A percentile compares a stretch with the other conserved stretches of the same genome.
These are phyloP conservation scores for Geotrupes spiniger DNA, from an alignment of 2,888 invertebrate species.

Conservation along the genomic window DNA sequence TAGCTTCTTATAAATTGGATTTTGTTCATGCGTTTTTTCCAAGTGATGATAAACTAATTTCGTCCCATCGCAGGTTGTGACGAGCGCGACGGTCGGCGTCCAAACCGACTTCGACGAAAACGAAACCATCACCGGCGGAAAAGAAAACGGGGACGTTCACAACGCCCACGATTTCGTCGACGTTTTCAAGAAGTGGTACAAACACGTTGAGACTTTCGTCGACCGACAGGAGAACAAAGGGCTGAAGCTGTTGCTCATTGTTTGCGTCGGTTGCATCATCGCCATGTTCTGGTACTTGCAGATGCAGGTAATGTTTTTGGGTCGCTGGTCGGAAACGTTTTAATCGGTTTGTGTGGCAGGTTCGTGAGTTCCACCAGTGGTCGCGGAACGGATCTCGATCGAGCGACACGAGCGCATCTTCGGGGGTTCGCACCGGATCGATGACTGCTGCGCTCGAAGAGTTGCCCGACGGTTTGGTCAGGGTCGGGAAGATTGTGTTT, in stretches of 20 bases:
- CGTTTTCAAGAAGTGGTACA: slow-evolving; percentile 9
- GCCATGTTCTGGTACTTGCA: slow-evolving; percentile 75
- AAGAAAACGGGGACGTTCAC: too few species aligned
- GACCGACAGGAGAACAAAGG: slow-evolving; percentile 75
- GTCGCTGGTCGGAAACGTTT: not conserved
- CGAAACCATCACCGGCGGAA: slow-evolving; percentile 12
- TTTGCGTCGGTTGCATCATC: slow-evolving; percentile 66
- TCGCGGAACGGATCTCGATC: slow-evolving; percentile 54
- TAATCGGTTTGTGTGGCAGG: slow-evolving; percentile 43
- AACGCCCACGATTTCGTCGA: too few species aligned
- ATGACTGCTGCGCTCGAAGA: slow-evolving; percentile 61
- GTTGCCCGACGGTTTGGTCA: slow-evolving; percentile 62
- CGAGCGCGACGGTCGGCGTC: slow-evolving; percentile 52
- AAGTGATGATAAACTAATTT: too few species aligned
- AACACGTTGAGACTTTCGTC: slow-evolving; percentile 57
- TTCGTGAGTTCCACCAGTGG: slow-evolving; percentile 65
- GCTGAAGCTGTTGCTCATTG: slow-evolving; percentile 65
- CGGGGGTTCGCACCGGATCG: slow-evolving; percentile 38
- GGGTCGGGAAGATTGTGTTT: slow-evolving; percentile 88
- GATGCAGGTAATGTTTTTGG: slow-evolving; percentile 54
- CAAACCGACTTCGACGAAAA: slow-evolving; percentile 52
- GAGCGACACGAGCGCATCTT: slow-evolving; percentile 54
- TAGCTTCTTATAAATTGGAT: too few species aligned
- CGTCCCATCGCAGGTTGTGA: too few species aligned
- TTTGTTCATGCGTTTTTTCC: too few species aligned